Evolutionary conservation across 2,797 vertebrate genomes (phyloP).

Genomic region (Cheirogaleus major): DNA sequence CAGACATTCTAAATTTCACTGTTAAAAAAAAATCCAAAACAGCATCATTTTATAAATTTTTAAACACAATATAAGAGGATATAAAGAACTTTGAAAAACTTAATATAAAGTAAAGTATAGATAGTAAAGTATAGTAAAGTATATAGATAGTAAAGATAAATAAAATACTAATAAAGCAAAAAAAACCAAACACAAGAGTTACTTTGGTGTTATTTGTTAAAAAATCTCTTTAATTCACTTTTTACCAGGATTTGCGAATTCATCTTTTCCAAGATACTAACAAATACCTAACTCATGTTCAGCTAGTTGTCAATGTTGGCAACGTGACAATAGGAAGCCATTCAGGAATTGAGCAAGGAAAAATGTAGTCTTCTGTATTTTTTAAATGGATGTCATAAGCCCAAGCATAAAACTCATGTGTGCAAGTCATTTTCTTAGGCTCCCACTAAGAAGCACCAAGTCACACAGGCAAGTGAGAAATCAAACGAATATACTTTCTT

Average conservation of each 20-base stretch:
- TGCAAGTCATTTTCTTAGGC: neutral
- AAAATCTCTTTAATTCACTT: neutral
- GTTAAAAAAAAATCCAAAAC: neutral
- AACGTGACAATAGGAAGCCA: neutral
- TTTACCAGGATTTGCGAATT: neutral
- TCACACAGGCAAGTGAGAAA: neutral
- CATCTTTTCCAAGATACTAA: neutral
- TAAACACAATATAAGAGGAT: neutral
- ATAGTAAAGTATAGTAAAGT: too few relatives aligned
- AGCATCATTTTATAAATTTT: neutral
- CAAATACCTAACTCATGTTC: neutral
- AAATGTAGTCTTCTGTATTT: neutral
- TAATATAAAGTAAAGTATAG: neutral
- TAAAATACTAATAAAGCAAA: neutral
- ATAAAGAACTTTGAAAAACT: neutral
- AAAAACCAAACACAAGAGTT: neutral
- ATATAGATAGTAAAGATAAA: too few relatives aligned
- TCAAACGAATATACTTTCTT: neutral
- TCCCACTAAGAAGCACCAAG: neutral
- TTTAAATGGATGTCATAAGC: neutral
- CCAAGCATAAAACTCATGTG: neutral
- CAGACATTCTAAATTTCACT: neutral
- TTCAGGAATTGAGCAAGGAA: neutral
- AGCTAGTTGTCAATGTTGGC: neutral
- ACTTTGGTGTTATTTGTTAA: neutral